These are phyloP conservation scores for Crotophaga sulcirostris DNA, from an alignment of 2,113 vertebrate genomes.

Conservation along the genomic window DNA sequence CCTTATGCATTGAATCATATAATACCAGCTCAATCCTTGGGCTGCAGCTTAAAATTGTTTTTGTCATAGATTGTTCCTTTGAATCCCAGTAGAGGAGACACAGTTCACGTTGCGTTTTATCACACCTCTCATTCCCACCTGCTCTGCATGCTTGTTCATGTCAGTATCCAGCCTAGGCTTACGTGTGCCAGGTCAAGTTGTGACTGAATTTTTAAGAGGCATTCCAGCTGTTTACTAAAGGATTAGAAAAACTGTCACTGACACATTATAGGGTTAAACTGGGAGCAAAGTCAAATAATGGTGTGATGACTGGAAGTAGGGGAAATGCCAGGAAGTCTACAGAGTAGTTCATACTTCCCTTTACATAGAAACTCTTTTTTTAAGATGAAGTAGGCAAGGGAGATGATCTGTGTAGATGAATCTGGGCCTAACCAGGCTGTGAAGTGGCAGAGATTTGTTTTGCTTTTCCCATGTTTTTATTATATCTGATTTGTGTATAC, in stretches of 20 bases:
- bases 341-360: not conserved
- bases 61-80: not conserved
- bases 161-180: not conserved
- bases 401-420: not conserved
- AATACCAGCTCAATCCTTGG: not conserved
- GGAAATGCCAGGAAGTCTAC: not conserved
- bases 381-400: not conserved
- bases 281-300: not conserved
- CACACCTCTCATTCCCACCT: not conserved
- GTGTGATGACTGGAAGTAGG: not conserved
- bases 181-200: not conserved
- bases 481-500: fast-evolving
- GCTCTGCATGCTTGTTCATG: not conserved
- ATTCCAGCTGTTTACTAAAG: conserved; percentile 25
- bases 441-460: not conserved
- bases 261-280: not conserved
- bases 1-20: not conserved
- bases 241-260: not conserved
- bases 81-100: not conserved
- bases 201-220: not conserved
- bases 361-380: not conserved
- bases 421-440: not conserved
- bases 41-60: not conserved
- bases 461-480: not conserved
- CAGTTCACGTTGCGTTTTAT: not conserved